phyloP scores from a whole-genome alignment of 2,113 vertebrate species.

The Chionodraco myersi region DNA sequence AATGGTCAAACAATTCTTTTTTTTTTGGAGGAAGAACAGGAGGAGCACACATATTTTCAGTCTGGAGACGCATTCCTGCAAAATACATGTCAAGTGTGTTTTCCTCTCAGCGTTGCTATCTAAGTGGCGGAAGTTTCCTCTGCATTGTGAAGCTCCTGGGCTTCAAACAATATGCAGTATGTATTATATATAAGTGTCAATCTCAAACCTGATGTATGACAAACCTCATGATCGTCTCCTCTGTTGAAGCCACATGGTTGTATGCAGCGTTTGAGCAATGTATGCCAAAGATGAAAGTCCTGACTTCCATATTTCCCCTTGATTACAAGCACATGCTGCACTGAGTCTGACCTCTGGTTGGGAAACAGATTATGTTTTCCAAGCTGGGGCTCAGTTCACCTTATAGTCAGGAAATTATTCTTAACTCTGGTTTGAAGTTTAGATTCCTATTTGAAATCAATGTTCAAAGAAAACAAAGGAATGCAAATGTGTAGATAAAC shows the following conservation, averaged over 20 bases:
- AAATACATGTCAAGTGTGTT: constrained; percentile 57
- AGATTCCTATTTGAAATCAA: constrained; percentile 8
- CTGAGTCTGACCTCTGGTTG: constrained; percentile 47
- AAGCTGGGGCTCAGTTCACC: constrained; percentile 25
- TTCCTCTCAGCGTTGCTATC: constrained; percentile 42
- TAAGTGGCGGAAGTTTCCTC: constrained; percentile 42
- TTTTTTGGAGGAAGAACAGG: constrained; percentile 29
- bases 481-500: neutral
- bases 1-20: constrained; percentile 29
- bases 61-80: constrained; percentile 31
- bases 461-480: constrained; percentile 24
- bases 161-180: constrained; percentile 36
- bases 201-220: neutral
- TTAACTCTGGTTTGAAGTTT: constrained; percentile 26
- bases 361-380: constrained; percentile 42
- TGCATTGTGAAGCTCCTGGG: constrained; percentile 20
- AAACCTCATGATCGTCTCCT: constrained; percentile 27
- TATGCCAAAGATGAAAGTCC: constrained; percentile 38
- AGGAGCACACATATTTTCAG: constrained; percentile 49
- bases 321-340: constrained; percentile 56
- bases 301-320: constrained; percentile 58
- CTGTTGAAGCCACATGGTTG: constrained; percentile 8
- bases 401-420: constrained; percentile 41
- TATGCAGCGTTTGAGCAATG: constrained; percentile 11
- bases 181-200: neutral